Conservation (phyloP, 2,888 invertebrate genomes). For the Andrena chrysosceles region DNA sequence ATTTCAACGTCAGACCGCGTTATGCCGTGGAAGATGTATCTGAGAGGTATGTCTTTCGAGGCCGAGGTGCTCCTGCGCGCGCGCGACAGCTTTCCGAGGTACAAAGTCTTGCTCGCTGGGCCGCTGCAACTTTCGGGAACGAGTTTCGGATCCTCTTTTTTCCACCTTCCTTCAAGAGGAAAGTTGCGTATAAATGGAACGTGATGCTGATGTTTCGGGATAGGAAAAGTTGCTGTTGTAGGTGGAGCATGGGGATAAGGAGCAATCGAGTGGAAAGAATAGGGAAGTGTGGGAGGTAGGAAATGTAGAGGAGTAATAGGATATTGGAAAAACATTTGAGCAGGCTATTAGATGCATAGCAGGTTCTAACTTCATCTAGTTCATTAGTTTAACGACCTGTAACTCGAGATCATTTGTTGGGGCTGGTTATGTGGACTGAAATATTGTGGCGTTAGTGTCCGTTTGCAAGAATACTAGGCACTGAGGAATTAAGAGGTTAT, state of each 20-base stretch:
- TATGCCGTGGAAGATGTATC: conserved; percentile 44
- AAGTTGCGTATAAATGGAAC: not conserved
- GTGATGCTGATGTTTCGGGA: not conserved
- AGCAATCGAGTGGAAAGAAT: not conserved
- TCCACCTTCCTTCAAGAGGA: not conserved
- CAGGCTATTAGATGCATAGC: not conserved
- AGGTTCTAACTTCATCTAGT: no score
- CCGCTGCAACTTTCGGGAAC: not conserved
- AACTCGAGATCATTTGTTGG: no score
- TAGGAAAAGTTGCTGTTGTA: not conserved
- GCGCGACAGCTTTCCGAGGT: conserved; percentile 10
- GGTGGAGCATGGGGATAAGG: not conserved
- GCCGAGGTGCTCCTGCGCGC: conserved; percentile 2
- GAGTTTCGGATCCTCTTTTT: not conserved
- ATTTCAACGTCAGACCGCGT: conserved; percentile 57
- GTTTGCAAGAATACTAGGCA: no score
- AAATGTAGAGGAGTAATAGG: not conserved
- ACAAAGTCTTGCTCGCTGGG: not conserved
- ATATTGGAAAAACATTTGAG: not conserved
- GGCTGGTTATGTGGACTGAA: no score
- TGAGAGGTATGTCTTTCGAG: conserved; percentile 29
- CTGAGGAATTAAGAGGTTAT: no score
- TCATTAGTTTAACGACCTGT: no score
- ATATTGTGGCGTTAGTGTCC: no score
- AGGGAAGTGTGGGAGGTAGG: not conserved